Evolutionary conservation across 2,797 vertebrate genomes (phyloP), one percentile per base, ranked within the genome.

Genomic region (Mus minutoides): DNA sequence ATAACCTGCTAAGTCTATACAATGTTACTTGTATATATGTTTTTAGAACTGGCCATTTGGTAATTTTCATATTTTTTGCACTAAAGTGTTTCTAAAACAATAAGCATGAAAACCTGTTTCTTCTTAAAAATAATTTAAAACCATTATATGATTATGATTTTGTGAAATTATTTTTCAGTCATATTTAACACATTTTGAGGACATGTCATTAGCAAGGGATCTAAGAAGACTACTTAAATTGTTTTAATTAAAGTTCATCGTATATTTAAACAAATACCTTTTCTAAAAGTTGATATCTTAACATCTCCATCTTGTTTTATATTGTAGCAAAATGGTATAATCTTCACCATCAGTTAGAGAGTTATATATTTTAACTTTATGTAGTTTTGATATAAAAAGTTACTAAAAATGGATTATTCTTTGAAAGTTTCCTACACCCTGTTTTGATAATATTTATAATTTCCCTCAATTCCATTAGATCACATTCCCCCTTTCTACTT

Each of bases 191-290:
- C 1, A 56, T 9, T 64, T 79, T 76, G 22, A 91, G 24, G 93
- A 78, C 6, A 79, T 91, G 24, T 69, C 12, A n/a, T 1, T 83
- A 85, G 0, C 78, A n/a, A 17, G 73, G 0, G 71, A 56, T 49
- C 75, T 76, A 60, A 5, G 69, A 78, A 79, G 19, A 79, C 58
- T 83, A n/a, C 10, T 71, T 83, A 77, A 60, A 19, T 71, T 13
- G 60, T 78, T 56, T 76, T 91, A 92, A 83, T 92, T 79, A 6
- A 56, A 90, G 86, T 77, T 89, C 2, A 37, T 7, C 31, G 6
- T 21, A 71, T 80, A 90, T 75, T 88, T 91, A 43, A 29, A 5
- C 49, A 90, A 95, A 69, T 69, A 83, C 52, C 91, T 94, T 71
- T 95, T 76, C 40, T 76, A 96, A 84, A 87, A 2, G 84, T 75